Conservation (phyloP, 2,888 invertebrate species). For the Thymelicus acteon region DNA sequence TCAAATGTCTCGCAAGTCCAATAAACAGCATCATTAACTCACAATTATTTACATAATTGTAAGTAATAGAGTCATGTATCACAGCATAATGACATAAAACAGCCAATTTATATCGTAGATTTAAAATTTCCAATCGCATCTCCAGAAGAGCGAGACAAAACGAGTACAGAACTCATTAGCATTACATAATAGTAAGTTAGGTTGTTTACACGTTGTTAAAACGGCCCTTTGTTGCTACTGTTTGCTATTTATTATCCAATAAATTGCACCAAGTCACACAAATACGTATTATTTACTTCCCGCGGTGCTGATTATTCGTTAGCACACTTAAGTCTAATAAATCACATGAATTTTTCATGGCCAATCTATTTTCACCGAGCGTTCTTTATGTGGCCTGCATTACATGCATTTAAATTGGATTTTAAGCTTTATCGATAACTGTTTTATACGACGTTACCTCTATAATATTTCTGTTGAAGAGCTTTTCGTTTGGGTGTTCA, state of each 20-base stretch:
- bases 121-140: neutral
- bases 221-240: slow-evolving; percentile 25
- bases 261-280: slow-evolving; percentile 40
- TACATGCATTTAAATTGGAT: slow-evolving; percentile 65
- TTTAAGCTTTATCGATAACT: slow-evolving; percentile 51
- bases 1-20: too few relatives aligned
- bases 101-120: neutral
- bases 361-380: slow-evolving; percentile 51
- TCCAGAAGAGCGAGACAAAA: neutral
- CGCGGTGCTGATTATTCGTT: slow-evolving; percentile 26
- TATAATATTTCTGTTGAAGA: neutral
- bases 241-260: slow-evolving; percentile 26
- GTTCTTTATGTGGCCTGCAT: slow-evolving; percentile 54
- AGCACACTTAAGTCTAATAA: slow-evolving; percentile 49
- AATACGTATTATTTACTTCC: slow-evolving; percentile 25
- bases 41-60: too few relatives aligned
- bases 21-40: too few relatives aligned
- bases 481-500: neutral
- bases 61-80: neutral
- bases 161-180: slow-evolving; percentile 1
- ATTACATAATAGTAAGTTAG: slow-evolving; percentile 9
- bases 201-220: slow-evolving; percentile 19
- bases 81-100: slow-evolving; percentile 1
- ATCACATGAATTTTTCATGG: slow-evolving; percentile 64
- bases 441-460: slow-evolving; percentile 38